Base-by-base conservation (phyloP, 2,888 invertebrate genomes). In the Vesta saturnalis region DNA sequence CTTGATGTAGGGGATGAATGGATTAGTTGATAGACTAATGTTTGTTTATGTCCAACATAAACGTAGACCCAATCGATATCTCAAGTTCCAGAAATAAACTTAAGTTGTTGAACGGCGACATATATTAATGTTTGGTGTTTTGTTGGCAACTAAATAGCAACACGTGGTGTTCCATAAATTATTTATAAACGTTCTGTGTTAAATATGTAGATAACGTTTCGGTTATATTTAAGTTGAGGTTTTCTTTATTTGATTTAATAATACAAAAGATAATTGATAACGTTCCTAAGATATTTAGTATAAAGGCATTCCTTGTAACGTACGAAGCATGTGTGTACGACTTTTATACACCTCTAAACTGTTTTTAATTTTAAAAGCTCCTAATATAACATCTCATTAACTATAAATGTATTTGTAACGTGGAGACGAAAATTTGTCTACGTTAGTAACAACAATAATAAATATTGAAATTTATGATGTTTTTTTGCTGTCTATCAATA, bases 141-240 rank as follows among this genome's bases (percentile, higher is more conserved):
- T 60, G 60, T 60, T 67, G 61, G 61, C 67, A 67, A 62, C 67
- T 57, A 62, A 66, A 47, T 35, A 49, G 63, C 58, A 67, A 67
- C 67, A 62, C 67, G 61, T 67, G 61, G 67, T 52, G 58, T 30
- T n/a, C 49, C 19, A 60, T 60, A 60, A 65, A 52, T 52, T 52
- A 52, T 52, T 52, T 52, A 52, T 52, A 52, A 52, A 19, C 52
- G 16, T 19, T 10, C 19, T 18, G n/a, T n/a, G 52, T 52, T 52
- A 19, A 52, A 52, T 12, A 52, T 52, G 19, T 52, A 39, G 39
- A 39, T 39, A n/a, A 39, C 3, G n/a, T 39, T 39, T 39, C 39
- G 39, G 39, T n/a, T n/a, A n/a, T n/a, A 4, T 39, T 39, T 39
- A 39, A n/a, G 39, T 2, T 2, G 39, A 39, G 8, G 3, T n/a